These are phyloP conservation scores for Mythimna impura DNA, from an alignment of 2,888 invertebrate species.

Conservation along the genomic window DNA sequence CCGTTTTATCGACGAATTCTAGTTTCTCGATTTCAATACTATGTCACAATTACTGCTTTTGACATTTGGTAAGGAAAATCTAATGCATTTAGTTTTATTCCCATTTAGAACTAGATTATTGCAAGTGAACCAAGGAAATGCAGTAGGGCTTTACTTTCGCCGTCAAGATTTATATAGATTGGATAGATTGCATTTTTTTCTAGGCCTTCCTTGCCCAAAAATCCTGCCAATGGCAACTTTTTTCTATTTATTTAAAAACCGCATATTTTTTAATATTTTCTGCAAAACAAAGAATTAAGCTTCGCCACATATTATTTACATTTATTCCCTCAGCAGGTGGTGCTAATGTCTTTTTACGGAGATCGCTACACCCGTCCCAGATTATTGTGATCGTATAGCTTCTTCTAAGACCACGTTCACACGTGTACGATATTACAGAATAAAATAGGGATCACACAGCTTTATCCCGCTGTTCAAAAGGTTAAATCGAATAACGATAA, in stretches of 20 bases:
- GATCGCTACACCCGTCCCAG: neutral
- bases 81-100: too few species aligned
- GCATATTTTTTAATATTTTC: neutral
- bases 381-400: slow-evolving; percentile 7
- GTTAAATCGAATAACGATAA: neutral
- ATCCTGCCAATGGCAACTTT: too few species aligned
- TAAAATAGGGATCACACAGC: neutral
- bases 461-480: neutral
- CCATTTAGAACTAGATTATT: too few species aligned
- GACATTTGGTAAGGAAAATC: too few species aligned
- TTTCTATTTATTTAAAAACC: neutral
- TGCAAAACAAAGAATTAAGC: neutral
- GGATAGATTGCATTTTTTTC: too few species aligned
- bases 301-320: neutral
- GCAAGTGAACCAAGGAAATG: too few species aligned
- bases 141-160: too few species aligned
- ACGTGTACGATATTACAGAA: neutral
- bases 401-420: neutral
- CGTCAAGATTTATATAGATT: too few species aligned
- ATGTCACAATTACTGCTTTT: too few species aligned
- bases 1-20: too few species aligned
- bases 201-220: too few species aligned
- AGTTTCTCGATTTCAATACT: too few species aligned
- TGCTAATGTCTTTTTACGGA: slow-evolving; percentile 15
- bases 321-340: slow-evolving; percentile 1